Evolutionary conservation across 2,113 vertebrate species (phyloP).

Genomic region (Callaeas wilsoni): DNA sequence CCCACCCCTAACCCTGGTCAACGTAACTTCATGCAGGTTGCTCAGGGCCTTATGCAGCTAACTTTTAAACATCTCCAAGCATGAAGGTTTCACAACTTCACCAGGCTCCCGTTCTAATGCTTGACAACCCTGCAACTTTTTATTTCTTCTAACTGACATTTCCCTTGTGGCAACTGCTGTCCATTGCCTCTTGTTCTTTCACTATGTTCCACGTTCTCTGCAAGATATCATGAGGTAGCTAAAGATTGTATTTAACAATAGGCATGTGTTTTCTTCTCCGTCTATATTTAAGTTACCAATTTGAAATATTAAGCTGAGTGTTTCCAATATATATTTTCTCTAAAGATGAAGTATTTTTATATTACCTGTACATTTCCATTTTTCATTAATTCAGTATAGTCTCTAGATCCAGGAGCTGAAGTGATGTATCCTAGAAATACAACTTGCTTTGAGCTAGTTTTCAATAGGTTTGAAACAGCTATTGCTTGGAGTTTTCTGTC

Average conservation of each 20-base stretch:
- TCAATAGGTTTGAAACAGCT: conserved; percentile 70
- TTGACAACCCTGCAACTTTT: not conserved
- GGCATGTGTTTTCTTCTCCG: not conserved
- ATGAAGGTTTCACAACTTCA: not conserved
- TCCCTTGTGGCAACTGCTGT: not conserved
- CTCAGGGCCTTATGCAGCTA: not conserved
- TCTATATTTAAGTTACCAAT: not conserved
- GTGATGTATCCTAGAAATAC: conserved; percentile 75
- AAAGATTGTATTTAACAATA: not conserved
- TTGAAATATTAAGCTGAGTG: not conserved
- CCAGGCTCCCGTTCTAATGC: not conserved
- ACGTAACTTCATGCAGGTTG: not conserved
- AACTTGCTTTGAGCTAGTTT: conserved; percentile 60
- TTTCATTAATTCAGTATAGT: conserved; percentile 69
- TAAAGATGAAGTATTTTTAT: not conserved
- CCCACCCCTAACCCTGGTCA: not conserved
- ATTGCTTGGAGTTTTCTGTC: conserved; percentile 76
- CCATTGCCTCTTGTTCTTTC: not conserved
- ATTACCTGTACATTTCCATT: conserved; percentile 71
- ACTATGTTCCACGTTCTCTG: not conserved
- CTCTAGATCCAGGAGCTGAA: conserved; percentile 74
- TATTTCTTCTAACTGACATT: not conserved
- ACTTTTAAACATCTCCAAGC: not conserved
- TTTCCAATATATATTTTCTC: not conserved
- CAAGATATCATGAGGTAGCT: not conserved